Base-by-base conservation (phyloP, 2,797 vertebrate species). In the Trachurus trachurus region DNA sequence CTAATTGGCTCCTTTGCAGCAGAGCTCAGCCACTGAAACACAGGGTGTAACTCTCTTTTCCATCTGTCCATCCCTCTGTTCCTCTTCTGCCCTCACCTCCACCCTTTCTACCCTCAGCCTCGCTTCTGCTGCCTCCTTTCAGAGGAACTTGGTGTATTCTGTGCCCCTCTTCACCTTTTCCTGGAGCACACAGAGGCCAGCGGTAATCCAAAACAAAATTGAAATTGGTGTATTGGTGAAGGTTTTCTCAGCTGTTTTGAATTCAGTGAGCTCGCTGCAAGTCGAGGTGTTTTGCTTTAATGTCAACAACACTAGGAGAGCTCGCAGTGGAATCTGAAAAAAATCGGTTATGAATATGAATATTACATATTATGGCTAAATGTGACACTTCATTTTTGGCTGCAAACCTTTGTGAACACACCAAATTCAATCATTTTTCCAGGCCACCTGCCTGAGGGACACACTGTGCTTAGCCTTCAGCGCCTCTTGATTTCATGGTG, bases 1-100 rank as follows among this genome's bases (percentile, higher is more conserved):
- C 84, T 94, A 94, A 95, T 94, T 93, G 90, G 92, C 88, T 90
- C 88, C 91, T 90, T 84, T 84, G 89, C 86, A 87, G 79, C 74
- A 49, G 71, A 86, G 79, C 79, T 81, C 75, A 86, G 65, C 89
- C 45, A 86, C 77, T 82, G 77, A 92, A 80, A 79, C 78, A 39
- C 77, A 80, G 87, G 74, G 75, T 80, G 87, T 60, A 56, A 67
- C 84, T 85, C 80, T 84, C 74, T 59, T 71, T 61, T 82, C 40
- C 59, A 50, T 60, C 66, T 44, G 15, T 80, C 78, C 57, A 52
- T 71, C 54, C 80, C 56, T 71, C n/a, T 50, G 56, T 68, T 56
- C 45, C 44, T 61, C 45, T 37, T 37, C 66, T 66, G 31, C 53
- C 40, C 40, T 70, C 74, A 66, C 71, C 88, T 78, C 64, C 74